Base-by-base conservation (phyloP, 2,888 invertebrate species). In the Phorcus lineatus region DNA sequence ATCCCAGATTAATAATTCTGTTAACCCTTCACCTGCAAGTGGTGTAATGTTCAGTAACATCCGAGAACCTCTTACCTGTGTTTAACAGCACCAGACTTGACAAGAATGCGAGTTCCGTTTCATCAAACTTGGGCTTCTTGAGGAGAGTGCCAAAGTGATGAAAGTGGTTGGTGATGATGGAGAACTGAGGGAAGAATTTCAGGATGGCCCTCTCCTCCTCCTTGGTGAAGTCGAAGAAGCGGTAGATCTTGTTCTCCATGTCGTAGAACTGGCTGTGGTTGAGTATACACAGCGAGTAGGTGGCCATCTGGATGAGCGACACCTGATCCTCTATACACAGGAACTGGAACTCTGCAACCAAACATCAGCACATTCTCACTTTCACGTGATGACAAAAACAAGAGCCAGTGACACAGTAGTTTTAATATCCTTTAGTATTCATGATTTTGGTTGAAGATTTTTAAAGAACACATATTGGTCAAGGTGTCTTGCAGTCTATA, bases 211-310 rank as follows among this genome's bases (percentile, higher is more conserved):
- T 78, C 67, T 85, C 84, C 78, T 90, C 89, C 40, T 78, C 80
- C 22, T 81, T 77, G 9, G 85, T 84, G 81, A 89, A 89, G 77
- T 88, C 88, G 81, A 91, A 91, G 83, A 89, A 92, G 84, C 88
- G 88, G 81, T 87, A 88, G 36, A 83, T 81, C 36, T 86, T 85
- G 0, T 88, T 90, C n/a, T 84, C 85, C 3, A 84, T 78, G 78
- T 91, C 87, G 82, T 87, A 92, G n/a, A 82, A 80, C 70, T 87
- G 83, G 17, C 90, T 86, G 74, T 89, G 86, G 74, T 89, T 86
- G 70, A 90, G 79, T 31, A 91, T 80, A n/a, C 90, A 89, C 13
- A 92, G 84, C 3, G 90, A 89, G 80, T 91, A 92, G 77, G 90
- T 88, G 40, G 89, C 87, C n/a, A 83, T 85, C 80, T 91, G 90